These are phyloP conservation scores for Zaprionus lineosus DNA, from an alignment of 2,888 invertebrate species.

Conservation along the genomic window DNA sequence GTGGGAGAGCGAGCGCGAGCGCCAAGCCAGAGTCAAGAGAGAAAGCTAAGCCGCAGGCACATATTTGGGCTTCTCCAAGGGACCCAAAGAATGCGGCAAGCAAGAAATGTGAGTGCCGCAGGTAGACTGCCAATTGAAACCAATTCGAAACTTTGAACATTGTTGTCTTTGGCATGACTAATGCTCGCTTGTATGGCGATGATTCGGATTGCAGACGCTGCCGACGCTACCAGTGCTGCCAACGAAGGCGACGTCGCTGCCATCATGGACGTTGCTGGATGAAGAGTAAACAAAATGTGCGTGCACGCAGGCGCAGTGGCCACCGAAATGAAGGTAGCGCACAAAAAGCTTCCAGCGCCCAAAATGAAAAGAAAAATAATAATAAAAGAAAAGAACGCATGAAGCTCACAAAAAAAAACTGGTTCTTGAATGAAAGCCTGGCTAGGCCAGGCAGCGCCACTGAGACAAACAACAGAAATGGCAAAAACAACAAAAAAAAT, in stretches of 20 bases:
- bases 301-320: constrained; percentile 54
- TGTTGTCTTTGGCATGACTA: constrained; percentile 70
- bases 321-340: constrained; percentile 17
- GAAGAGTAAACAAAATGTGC: constrained; percentile 39
- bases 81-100: constrained; percentile 32
- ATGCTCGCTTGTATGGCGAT: constrained; percentile 56
- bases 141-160: constrained; percentile 11
- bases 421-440: constrained; percentile 79
- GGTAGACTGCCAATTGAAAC: constrained; percentile 20
- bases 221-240: too few relatives aligned
- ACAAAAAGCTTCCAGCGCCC: constrained; percentile 36
- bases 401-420: constrained; percentile 65
- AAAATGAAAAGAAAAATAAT: constrained; percentile 34
- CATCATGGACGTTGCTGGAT: constrained; percentile 29
- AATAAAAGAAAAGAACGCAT: constrained; percentile 46
- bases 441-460: constrained; percentile 36
- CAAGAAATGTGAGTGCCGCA: constrained; percentile 44
- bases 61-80: constrained; percentile 45
- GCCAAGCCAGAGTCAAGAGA: neutral
- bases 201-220: constrained; percentile 39
- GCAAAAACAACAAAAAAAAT: constrained; percentile 54
- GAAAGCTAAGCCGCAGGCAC: constrained; percentile 1
- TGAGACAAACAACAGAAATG: constrained; percentile 49
- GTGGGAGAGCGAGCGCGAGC: constrained; percentile 1
- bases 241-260: too few relatives aligned